Percentiles rank a stretch among this genome's conserved stretches.
Evolutionary conservation across 2,888 invertebrate genomes (phyloP).

Genomic region (Drosophila mettleri): DNA sequence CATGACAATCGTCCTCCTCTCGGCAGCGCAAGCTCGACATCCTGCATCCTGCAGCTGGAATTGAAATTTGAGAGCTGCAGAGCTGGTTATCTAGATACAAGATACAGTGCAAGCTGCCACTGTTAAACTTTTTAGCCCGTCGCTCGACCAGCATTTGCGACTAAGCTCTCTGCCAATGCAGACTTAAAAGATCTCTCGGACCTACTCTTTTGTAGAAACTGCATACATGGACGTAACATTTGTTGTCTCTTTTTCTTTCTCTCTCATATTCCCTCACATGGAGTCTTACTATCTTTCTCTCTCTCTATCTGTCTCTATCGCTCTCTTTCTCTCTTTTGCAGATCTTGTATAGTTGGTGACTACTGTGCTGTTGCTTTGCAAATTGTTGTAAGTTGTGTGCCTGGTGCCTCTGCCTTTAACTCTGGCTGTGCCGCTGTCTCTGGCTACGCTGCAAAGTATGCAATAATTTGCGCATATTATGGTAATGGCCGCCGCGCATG

Average conservation of each 20-base stretch:
- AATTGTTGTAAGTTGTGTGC: conserved; percentile 18
- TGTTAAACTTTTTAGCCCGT: neutral
- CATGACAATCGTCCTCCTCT: conserved; percentile 74
- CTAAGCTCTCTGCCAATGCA: neutral
- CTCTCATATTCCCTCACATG: neutral
- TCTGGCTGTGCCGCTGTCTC: conserved; percentile 10
- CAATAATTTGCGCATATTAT: conserved; percentile 71
- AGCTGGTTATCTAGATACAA: conserved; percentile 39
- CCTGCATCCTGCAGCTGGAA: conserved; percentile 43
- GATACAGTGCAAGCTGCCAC: conserved; percentile 44
- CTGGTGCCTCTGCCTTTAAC: conserved; percentile 14
- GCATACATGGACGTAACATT: no score
- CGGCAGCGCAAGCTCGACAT: conserved; percentile 30
- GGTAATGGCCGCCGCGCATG: conserved; percentile 72
- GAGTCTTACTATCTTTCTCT: no score
- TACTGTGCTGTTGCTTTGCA: conserved; percentile 33
- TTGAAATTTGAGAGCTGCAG: conserved; percentile 37
- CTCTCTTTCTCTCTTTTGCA: neutral
- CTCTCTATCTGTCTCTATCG: neutral
- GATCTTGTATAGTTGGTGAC: neutral
- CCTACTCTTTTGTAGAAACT: no score
- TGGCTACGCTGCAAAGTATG: conserved; percentile 45
- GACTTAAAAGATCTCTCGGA: neutral
- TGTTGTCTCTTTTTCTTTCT: neutral
- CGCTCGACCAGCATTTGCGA: neutral